phyloP scores from a whole-genome alignment of 1,140 invertebrate species.

The Drosophila pseudoananassae region DNA sequence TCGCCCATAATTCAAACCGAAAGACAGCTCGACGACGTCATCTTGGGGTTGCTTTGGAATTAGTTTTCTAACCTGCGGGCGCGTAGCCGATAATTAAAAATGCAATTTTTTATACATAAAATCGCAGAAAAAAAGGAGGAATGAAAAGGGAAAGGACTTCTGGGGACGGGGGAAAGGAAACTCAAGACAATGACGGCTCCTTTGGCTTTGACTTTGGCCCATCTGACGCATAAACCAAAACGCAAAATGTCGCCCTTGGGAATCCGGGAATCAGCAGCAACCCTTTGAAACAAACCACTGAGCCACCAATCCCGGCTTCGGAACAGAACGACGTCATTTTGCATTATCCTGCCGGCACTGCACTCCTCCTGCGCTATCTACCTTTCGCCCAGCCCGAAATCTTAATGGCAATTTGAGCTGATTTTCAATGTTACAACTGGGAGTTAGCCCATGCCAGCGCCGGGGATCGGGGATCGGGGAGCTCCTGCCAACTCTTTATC shows the following conservation, averaged over 20 bases:
- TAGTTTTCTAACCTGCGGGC: constrained; percentile 79
- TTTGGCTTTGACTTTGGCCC: constrained; percentile 54
- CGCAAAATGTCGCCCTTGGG: constrained; percentile 80
- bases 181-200: constrained; percentile 72
- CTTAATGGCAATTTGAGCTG: constrained; percentile 80
- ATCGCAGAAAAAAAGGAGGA: constrained; percentile 21
- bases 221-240: constrained; percentile 80
- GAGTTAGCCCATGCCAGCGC: constrained; percentile 53
- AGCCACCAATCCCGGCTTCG: constrained; percentile 43
- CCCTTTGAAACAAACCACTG: constrained; percentile 53
- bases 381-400: constrained; percentile 56
- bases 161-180: constrained; percentile 16
- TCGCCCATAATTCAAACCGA: constrained; percentile 53
- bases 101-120: constrained; percentile 74
- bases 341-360: constrained; percentile 51
- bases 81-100: constrained; percentile 78
- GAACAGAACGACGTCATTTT: constrained; percentile 70
- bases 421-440: constrained; percentile 83
- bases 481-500: constrained; percentile 66
- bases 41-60: constrained; percentile 69
- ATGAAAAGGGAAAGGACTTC: constrained; percentile 1
- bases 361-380: constrained; percentile 54
- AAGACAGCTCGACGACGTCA: constrained; percentile 29
- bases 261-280: constrained; percentile 50
- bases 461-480: too few species aligned